These are phyloP conservation scores for Fukomys damarensis DNA, from an alignment of 2,113 vertebrate species.

Conservation along the genomic window DNA sequence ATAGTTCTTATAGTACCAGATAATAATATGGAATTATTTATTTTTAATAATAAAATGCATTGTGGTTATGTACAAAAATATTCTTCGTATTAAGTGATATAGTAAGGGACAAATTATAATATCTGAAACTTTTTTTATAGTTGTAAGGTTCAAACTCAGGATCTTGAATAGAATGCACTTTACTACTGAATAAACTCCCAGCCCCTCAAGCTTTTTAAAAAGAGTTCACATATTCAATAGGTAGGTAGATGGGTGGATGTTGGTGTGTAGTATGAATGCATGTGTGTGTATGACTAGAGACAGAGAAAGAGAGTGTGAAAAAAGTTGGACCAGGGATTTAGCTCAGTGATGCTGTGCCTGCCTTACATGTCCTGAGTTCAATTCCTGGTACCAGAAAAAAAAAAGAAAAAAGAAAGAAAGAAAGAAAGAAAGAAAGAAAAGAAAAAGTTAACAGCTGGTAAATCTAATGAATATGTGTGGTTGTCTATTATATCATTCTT, in stretches of 20 bases:
- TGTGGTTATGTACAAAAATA: background rate
- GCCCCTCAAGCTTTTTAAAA: conserved; percentile 5
- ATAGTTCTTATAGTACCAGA: background rate
- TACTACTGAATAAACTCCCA: background rate
- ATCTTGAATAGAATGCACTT: background rate
- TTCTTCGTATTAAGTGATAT: background rate
- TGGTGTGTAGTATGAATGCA: background rate
- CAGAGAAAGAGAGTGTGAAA: background rate
- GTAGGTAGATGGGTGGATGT: too few species aligned
- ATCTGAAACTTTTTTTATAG: background rate
- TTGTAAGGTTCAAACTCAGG: background rate
- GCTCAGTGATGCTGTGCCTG: too few species aligned
- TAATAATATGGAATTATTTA: background rate
- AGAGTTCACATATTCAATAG: background rate
- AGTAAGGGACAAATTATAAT: background rate
- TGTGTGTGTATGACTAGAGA: background rate
- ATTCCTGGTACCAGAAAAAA: too few species aligned
- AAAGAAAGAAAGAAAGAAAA: background rate
- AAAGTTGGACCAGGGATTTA: too few species aligned
- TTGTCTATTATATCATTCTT: background rate
- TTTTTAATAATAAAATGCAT: conserved; percentile 18
- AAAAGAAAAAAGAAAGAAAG: too few species aligned
- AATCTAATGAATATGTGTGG: background rate
- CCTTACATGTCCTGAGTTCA: too few species aligned
- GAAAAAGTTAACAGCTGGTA: background rate